Evolutionary conservation across 2,888 invertebrate genomes (phyloP), one percentile per base, ranked within the genome.

Genomic region (Meteorus colon): DNA sequence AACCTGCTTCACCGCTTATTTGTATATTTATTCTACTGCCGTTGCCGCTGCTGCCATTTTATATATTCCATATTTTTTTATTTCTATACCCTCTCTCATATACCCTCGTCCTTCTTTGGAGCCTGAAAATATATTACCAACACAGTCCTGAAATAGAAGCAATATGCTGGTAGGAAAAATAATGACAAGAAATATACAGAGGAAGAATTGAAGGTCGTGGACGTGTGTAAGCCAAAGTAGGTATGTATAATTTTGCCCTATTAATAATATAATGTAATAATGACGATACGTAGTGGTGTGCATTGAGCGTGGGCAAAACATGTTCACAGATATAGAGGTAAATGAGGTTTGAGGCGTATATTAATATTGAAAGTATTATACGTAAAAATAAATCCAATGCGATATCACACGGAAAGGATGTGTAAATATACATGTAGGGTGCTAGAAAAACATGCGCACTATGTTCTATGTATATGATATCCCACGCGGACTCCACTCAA

Each of bases 1-100:
- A 76, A 76, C 76, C 76, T 76, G 76, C 73, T 76, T 69, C 73
- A 68, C 76, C 45, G 76, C 73, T 73, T 55, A 62, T 59, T 59
- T n/a, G 45, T 60, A 31, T 62, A 60, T 60, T 29, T 34, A 55
- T 19, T 31, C 66, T 71, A n/a, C 10, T 63, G 51, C 34, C 59
- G 29, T 27, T 48, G 29, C 41, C 14, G 41, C 8, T 45, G 48
- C 37, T 45, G 6, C 41, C 48, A 29, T 68, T 29, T 45, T 68
- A 29, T 68, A 48, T 45, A 48, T 68, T 31, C 31, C 27, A 34
- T 62, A 34, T 55, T 76, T 34, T 62, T 51, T 65, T 75, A 16
- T 51, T 66, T 41, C 45, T 45, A 45, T 41, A 55, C 29, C 37
- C n/a, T 5, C 4, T n/a, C 12, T 48, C 24, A 24, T 24, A n/a